A percentile compares a stretch with the other conserved stretches of the same genome.
These are phyloP conservation scores for Sebastes fasciatus DNA, from an alignment of 2,113 vertebrate species.

Conservation along the genomic window DNA sequence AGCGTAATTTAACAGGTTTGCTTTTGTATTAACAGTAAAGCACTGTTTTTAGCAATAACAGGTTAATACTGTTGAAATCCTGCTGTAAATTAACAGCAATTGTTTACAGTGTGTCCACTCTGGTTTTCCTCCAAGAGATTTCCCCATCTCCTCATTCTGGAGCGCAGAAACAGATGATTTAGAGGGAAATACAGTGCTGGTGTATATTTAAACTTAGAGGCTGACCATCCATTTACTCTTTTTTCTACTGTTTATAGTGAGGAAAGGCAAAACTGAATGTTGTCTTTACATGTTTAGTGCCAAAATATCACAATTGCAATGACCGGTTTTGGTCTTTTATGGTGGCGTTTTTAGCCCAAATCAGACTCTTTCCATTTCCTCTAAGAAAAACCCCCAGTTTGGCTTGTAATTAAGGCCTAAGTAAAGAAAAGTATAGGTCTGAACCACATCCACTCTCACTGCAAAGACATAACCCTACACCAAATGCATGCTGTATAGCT, in stretches of 20 bases:
- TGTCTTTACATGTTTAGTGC: conserved; percentile 30
- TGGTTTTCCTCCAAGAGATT: neutral
- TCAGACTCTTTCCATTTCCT: conserved; percentile 51
- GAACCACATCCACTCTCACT: conserved; percentile 64
- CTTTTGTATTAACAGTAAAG: too few species aligned
- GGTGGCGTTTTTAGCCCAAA: conserved; percentile 4
- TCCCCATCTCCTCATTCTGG: neutral
- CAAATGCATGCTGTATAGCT: neutral
- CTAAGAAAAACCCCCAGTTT: conserved; percentile 37
- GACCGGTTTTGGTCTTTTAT: conserved; percentile 32
- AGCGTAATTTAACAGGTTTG: too few species aligned
- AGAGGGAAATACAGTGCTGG: conserved; percentile 1
- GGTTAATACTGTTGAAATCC: too few species aligned
- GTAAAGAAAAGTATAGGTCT: conserved; percentile 53
- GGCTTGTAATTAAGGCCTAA: conserved; percentile 65
- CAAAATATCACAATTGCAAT: conserved; percentile 21
- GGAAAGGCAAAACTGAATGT: neutral
- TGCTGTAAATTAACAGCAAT: too few species aligned
- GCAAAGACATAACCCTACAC: conserved; percentile 5
- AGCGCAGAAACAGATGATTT: neutral
- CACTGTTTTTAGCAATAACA: too few species aligned
- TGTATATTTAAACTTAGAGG: conserved; percentile 4
- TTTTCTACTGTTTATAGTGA: neutral
- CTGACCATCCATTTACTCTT: neutral
- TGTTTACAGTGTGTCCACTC: too few species aligned